Evolutionary conservation across 1,140 invertebrate genomes (phyloP).

Genomic region (Cydia amplana): DNA sequence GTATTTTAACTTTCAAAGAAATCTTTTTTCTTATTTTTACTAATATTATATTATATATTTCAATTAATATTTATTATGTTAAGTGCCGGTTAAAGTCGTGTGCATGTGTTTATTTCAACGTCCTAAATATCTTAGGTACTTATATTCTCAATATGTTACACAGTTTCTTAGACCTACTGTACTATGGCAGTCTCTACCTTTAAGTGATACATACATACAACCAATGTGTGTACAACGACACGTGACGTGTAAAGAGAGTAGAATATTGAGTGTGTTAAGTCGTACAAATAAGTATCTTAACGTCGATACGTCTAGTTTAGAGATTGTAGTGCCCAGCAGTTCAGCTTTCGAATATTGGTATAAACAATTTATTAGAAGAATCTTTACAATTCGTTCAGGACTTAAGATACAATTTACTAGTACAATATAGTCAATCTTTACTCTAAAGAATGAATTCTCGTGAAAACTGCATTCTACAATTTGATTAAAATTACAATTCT

Average conservation of each 20-base stretch:
- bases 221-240: background rate
- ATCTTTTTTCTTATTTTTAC: no score
- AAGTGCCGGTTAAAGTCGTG: no score
- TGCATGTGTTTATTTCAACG: no score
- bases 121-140: no score
- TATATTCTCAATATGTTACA: background rate
- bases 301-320: conserved; percentile 64
- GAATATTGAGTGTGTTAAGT: conserved; percentile 60
- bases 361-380: conserved; percentile 58
- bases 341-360: conserved; percentile 79
- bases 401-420: conserved; percentile 63
- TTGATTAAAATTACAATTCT: conserved; percentile 48
- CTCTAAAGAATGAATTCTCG: conserved; percentile 52
- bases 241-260: conserved; percentile 50
- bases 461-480: conserved; percentile 54
- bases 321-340: conserved; percentile 62
- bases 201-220: background rate
- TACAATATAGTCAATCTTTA: conserved; percentile 51
- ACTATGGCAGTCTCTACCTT: background rate
- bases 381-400: conserved; percentile 61
- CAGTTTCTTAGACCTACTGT: background rate
- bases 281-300: conserved; percentile 63
- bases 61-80: no score
- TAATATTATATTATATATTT: no score
- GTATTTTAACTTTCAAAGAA: no score